These are phyloP conservation scores for Epinephelus malabaricus DNA, from an alignment of 2,797 vertebrate genomes.

Conservation along the genomic window DNA sequence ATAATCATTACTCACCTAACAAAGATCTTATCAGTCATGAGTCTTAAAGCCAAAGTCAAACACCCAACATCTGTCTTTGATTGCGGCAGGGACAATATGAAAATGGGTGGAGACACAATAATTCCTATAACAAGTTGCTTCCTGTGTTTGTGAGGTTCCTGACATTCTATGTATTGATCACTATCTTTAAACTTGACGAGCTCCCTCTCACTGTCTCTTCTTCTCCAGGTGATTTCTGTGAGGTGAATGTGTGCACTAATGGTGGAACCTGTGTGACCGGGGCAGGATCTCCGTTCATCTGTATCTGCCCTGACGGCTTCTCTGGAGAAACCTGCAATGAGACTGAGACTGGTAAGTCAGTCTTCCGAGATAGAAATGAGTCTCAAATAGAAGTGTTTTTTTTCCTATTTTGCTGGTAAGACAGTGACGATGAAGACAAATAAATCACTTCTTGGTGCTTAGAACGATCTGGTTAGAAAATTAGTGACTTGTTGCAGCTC, in stretches of 20 bases:
- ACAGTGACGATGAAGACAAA: background rate
- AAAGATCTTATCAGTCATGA: slow-evolving; percentile 5
- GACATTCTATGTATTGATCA: background rate
- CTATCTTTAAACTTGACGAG: background rate
- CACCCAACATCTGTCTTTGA: slow-evolving; percentile 11
- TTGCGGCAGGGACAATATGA: background rate
- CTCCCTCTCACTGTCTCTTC: background rate
- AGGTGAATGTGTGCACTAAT: slow-evolving; percentile 90
- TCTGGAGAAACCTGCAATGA: slow-evolving; percentile 92
- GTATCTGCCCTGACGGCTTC: slow-evolving; percentile 93
- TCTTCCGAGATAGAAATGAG: background rate
- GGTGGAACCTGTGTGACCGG: slow-evolving; percentile 92
- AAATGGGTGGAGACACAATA: background rate
- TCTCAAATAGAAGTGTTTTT: background rate
- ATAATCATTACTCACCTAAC: background rate
- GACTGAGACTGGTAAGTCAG: slow-evolving; percentile 88
- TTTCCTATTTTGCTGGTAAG: background rate
- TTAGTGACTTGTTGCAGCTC: background rate
- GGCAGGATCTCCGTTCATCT: slow-evolving; percentile 87
- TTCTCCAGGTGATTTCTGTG: slow-evolving; percentile 89
- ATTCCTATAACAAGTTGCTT: background rate
- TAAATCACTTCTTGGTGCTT: background rate
- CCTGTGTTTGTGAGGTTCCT: background rate
- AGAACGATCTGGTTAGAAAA: background rate
- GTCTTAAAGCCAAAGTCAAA: slow-evolving; percentile 3